Conservation (phyloP, 2,888 invertebrate species). For the Leucophenga maculata region DNA sequence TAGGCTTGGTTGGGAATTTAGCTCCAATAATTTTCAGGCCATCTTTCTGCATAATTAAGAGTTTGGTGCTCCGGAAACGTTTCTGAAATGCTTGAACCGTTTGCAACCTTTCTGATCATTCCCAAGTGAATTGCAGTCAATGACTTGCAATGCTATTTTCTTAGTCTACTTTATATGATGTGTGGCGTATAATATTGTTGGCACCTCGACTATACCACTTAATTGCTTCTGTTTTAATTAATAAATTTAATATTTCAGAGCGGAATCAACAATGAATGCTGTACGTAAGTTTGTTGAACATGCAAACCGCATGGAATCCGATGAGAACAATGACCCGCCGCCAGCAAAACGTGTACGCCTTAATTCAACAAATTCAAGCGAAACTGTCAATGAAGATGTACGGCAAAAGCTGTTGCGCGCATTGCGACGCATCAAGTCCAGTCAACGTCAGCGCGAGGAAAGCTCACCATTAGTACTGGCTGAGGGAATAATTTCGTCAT, state of each 20-base stretch:
- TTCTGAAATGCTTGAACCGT: too few species aligned
- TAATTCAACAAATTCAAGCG: slow-evolving; percentile 38
- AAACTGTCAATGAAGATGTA: slow-evolving; percentile 41
- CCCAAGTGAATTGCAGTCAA: too few species aligned
- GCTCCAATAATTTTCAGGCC: too few species aligned
- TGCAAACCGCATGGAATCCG: neutral
- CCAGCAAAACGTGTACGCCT: slow-evolving; percentile 45
- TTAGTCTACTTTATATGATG: too few species aligned
- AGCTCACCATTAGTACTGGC: slow-evolving; percentile 56
- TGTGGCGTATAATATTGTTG: too few species aligned
- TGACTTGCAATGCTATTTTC: too few species aligned
- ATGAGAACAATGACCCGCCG: slow-evolving; percentile 33
- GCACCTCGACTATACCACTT: too few species aligned
- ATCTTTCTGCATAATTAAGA: too few species aligned
- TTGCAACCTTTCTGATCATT: too few species aligned
- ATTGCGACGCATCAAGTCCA: slow-evolving; percentile 32
- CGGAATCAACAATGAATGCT: slow-evolving; percentile 47
- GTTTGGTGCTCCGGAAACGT: too few species aligned
- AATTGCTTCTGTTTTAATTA: too few species aligned
- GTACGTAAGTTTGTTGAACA: neutral
- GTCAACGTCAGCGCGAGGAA: slow-evolving; percentile 26
- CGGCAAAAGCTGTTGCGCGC: slow-evolving; percentile 45
- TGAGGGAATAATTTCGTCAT: slow-evolving; percentile 56
- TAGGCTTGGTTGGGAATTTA: too few species aligned
- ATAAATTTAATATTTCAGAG: slow-evolving; percentile 35